Conservation (phyloP, 2,888 invertebrate species). For the Nemotelus pantherinus region DNA sequence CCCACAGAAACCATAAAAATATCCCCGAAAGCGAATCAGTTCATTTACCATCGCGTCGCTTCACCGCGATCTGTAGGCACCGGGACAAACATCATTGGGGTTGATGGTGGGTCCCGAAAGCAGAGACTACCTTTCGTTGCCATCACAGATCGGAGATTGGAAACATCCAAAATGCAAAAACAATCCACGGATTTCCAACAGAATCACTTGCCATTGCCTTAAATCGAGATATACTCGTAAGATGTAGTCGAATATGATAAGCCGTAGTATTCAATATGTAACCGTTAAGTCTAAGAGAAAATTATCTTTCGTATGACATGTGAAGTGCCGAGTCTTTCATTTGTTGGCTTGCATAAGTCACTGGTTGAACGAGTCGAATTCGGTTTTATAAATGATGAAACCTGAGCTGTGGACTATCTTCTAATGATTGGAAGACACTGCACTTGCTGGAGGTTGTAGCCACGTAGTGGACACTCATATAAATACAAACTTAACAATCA, state of each 20-base stretch:
- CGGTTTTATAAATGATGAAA: too few species aligned
- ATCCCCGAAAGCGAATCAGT: constrained; percentile 57
- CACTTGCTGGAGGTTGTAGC: too few species aligned
- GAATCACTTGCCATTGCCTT: constrained; percentile 64
- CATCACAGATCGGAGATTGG: constrained; percentile 63
- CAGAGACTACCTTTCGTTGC: constrained; percentile 64
- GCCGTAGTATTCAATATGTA: background rate
- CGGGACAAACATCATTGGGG: constrained; percentile 53
- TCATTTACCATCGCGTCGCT: constrained; percentile 62
- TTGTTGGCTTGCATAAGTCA: too few species aligned
- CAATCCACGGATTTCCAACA: constrained; percentile 59
- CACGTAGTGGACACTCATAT: too few species aligned
- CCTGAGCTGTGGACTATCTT: too few species aligned
- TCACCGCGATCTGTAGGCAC: constrained; percentile 58
- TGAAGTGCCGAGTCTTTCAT: too few species aligned
- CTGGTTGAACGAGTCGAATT: too few species aligned
- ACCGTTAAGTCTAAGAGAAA: background rate
- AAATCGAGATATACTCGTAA: constrained; percentile 50
- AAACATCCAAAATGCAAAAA: constrained; percentile 60
- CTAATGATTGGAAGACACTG: too few species aligned
- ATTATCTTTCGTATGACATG: constrained; percentile 19
- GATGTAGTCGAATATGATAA: background rate
- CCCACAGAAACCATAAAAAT: constrained; percentile 41
- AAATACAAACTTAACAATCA: too few species aligned
- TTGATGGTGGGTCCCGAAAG: constrained; percentile 55